Conservation (phyloP, 2,797 vertebrate genomes). For the Echeneis naucrates region DNA sequence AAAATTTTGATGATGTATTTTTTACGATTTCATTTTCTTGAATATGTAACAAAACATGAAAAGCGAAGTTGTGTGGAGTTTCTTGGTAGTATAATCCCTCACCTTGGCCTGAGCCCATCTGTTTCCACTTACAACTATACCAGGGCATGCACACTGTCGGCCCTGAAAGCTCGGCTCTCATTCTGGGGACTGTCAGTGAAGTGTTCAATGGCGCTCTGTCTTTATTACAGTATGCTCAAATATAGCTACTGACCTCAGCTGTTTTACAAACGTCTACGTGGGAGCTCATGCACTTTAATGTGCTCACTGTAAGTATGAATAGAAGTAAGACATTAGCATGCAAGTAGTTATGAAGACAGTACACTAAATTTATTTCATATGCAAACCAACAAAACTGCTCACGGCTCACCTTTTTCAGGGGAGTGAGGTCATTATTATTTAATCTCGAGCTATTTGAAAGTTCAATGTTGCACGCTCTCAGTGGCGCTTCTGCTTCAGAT, state of each 20-base stretch:
- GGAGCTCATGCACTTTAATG: constrained; percentile 46
- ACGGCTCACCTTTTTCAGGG: constrained; percentile 67
- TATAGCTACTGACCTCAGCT: constrained; percentile 69
- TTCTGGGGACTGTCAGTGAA: constrained; percentile 79
- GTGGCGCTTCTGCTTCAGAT: constrained; percentile 89
- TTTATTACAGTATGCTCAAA: constrained; percentile 78
- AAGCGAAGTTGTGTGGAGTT: constrained; percentile 59
- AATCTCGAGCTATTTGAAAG: constrained; percentile 85
- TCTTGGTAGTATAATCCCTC: constrained; percentile 74
- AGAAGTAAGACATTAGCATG: constrained; percentile 8
- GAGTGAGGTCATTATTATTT: constrained; percentile 78
- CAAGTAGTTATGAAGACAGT: background rate
- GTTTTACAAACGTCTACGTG: constrained; percentile 58
- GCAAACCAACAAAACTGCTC: constrained; percentile 39
- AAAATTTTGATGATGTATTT: background rate
- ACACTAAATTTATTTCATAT: constrained; percentile 24
- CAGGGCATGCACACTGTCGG: constrained; percentile 82
- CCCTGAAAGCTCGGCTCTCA: constrained; percentile 78
- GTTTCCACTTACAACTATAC: constrained; percentile 83
- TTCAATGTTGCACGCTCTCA: constrained; percentile 79
- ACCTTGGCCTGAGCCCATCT: constrained; percentile 81
- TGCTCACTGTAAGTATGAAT: constrained; percentile 26
- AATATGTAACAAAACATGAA: constrained; percentile 49
- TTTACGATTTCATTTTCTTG: constrained; percentile 16
- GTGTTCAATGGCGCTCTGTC: constrained; percentile 82